Evolutionary conservation across 2,113 vertebrate genomes (phyloP).

Genomic region (Accipiter virgatus): DNA sequence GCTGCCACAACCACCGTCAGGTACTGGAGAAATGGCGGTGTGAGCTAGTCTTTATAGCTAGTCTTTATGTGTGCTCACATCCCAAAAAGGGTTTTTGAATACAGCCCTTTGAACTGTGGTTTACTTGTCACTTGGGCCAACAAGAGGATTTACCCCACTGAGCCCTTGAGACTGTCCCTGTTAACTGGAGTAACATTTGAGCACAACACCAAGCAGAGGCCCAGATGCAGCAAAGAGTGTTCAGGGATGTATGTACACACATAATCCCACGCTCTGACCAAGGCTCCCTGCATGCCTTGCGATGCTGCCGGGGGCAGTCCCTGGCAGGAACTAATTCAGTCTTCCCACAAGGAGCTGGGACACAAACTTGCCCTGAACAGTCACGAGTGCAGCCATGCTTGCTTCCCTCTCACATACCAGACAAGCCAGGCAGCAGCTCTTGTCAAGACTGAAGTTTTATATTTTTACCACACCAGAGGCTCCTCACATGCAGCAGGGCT

Average conservation of each 20-base stretch:
- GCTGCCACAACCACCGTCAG: neutral
- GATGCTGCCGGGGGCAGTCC: neutral
- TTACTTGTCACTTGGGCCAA: neutral
- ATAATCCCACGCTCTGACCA: rapidly evolving
- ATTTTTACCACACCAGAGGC: neutral
- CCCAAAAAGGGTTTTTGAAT: neutral
- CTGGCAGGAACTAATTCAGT: neutral
- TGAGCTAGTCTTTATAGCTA: neutral
- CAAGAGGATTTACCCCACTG: neutral
- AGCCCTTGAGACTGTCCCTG: neutral
- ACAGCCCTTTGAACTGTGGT: neutral
- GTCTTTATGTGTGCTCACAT: neutral
- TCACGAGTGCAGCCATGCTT: rapidly evolving
- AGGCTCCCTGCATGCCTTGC: neutral
- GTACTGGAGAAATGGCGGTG: neutral
- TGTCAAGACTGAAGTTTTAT: neutral
- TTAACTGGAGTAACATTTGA: neutral
- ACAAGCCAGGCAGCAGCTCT: neutral
- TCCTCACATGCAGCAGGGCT: neutral
- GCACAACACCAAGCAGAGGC: rapidly evolving
- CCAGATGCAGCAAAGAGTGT: neutral
- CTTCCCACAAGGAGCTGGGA: neutral
- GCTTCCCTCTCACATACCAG: neutral
- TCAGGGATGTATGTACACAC: rapidly evolving
- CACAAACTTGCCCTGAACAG: neutral